Percentiles rank a stretch among this genome's conserved stretches.
Evolutionary conservation across 64 coral and sea anemone species (phyloP).

Genomic region (Actinia tenebrosa): DNA sequence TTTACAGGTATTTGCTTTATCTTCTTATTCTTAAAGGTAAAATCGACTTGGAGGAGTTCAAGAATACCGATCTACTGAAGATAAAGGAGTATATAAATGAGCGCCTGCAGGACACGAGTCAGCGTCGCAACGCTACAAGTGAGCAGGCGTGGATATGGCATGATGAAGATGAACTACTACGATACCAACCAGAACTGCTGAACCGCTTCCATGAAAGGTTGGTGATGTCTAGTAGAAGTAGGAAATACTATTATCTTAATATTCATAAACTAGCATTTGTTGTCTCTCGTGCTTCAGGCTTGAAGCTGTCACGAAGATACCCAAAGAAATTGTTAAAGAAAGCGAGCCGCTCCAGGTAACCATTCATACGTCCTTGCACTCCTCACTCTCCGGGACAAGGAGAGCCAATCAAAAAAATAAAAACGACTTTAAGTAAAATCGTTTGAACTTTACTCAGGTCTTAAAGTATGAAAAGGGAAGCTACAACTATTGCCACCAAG

Average conservation of each 20-base stretch:
- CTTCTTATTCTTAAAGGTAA: conserved; percentile 20
- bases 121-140: conserved; percentile 55
- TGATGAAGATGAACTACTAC: conserved; percentile 73
- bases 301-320: conserved; percentile 63
- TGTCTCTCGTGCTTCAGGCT: conserved; percentile 23
- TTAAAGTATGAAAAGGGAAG: conserved; percentile 59
- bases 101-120: conserved; percentile 37
- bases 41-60: conserved; percentile 76
- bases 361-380: neutral
- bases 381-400: neutral
- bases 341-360: conserved; percentile 74
- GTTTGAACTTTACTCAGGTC: conserved; percentile 10
- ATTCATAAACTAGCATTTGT: neutral
- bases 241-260: neutral
- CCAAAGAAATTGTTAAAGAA: conserved; percentile 76
- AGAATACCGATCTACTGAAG: conserved; percentile 47
- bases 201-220: conserved; percentile 73
- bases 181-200: conserved; percentile 82
- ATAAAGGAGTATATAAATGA: conserved; percentile 59
- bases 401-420: neutral
- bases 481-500: conserved; percentile 74
- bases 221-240: neutral
- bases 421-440: neutral
- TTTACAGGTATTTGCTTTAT: neutral
- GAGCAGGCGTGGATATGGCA: conserved; percentile 79